Conservation (phyloP, 2,113 vertebrate species). For the Ochotona curzoniae region DNA sequence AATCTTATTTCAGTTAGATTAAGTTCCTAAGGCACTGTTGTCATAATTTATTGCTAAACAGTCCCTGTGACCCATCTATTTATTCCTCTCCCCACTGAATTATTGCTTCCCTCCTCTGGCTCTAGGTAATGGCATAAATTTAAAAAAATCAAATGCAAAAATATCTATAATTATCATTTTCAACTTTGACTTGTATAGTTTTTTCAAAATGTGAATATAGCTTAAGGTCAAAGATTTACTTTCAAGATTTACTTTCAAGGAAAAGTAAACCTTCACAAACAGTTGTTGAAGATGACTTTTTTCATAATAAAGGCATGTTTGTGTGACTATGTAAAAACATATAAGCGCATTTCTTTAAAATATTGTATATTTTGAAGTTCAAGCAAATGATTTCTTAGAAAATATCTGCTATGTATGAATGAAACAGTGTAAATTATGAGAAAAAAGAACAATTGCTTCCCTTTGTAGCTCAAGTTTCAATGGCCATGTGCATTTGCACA, state of each 20-base stretch:
- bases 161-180: slow-evolving; percentile 7
- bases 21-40: too few relatives aligned
- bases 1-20: too few relatives aligned
- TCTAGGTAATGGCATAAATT: neutral
- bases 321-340: neutral
- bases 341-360: neutral
- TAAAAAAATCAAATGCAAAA: neutral
- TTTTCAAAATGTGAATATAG: neutral
- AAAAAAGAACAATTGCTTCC: neutral
- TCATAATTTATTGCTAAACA: too few relatives aligned
- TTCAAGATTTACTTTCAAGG: neutral
- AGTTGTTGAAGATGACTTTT: neutral
- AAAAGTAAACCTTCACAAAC: neutral
- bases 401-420: neutral
- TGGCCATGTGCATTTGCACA: neutral
- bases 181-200: neutral
- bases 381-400: neutral
- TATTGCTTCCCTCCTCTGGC: too few relatives aligned
- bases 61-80: too few relatives aligned
- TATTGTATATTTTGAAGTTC: neutral
- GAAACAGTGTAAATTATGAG: neutral
- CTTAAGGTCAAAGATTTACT: neutral
- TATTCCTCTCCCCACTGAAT: too few relatives aligned
- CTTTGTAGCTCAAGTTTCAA: neutral
- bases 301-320: neutral